Evolutionary conservation across 2,797 vertebrate genomes (phyloP).

Genomic region (Macropodus opercularis): DNA sequence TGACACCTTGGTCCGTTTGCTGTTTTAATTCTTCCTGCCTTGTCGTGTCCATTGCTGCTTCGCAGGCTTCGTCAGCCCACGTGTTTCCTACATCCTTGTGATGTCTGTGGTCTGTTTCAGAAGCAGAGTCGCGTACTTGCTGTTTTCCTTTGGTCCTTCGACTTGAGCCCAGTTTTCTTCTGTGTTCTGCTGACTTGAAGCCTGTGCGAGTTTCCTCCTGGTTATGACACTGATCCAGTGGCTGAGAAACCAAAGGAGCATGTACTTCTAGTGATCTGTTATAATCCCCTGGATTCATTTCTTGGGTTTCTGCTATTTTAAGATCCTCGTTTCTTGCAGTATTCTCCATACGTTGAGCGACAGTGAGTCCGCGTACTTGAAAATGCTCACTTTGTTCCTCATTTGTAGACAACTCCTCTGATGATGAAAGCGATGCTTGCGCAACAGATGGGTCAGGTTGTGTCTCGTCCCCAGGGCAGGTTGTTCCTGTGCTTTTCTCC

Average conservation of each 20-base stretch:
- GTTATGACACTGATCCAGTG: constrained; percentile 7
- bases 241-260: constrained; percentile 8
- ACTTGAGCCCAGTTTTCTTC: constrained; percentile 70
- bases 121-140: constrained; percentile 8
- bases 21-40: too few relatives aligned
- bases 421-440: constrained; percentile 7
- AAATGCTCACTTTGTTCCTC: constrained; percentile 16
- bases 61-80: too few relatives aligned
- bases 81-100: constrained; percentile 22
- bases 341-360: neutral
- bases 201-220: constrained; percentile 9
- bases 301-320: constrained; percentile 1
- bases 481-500: constrained; percentile 26
- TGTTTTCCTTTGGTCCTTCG: constrained; percentile 52
- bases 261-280: constrained; percentile 29
- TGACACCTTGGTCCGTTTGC: too few relatives aligned
- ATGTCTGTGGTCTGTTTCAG: constrained; percentile 12
- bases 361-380: neutral
- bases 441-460: constrained; percentile 5
- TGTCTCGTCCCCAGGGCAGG: neutral
- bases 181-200: constrained; percentile 10
- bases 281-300: neutral
- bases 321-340: constrained; percentile 5
- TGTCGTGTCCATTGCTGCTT: too few relatives aligned
- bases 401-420: constrained; percentile 23